Base-by-base conservation (phyloP, 2,888 invertebrate genomes). In the Chesias legatella region DNA sequence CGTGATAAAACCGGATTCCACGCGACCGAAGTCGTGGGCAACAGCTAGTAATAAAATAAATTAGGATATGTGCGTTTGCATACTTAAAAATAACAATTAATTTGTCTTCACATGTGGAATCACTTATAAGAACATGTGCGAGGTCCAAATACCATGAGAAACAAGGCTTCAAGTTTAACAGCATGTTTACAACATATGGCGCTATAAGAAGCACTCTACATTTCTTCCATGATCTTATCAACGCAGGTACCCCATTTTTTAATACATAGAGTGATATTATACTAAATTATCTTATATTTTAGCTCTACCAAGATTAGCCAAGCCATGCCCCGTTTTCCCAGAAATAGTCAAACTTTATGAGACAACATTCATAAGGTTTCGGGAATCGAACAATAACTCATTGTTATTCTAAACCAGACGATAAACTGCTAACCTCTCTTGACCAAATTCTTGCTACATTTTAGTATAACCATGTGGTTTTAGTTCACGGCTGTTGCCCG, bases 151-250 rank as follows among this genome's bases (percentile, higher is more conserved):
- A 38, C 43, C 48, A 8, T 43, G 43, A 45, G 53, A 69, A 67
- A 69, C 67, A 50, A 43, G 26, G 24, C 34, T 43, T 41, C 53
- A 56, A 62, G 48, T 55, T 56, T 58, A 58, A 49, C 42, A 44
- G 65, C 61, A 63, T 58, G 56, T 62, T 41, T 54, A 47, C 65
- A 51, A 66, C 79, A 80, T 72, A 67, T 80, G 80, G 75, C 51
- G 55, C 44, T 53, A 56, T 66, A 69, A 60, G 70, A 78, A 72
- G 53, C 52, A 48, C 31, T 56, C 56, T 64, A 57, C 66, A 59
- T 63, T 68, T 61, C 75, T 75, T 71, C 68, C 71, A 71, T 65
- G 65, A 63, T 58, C 45, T 41, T 48, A 54, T 52, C 52, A 22
- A 34, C 8, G 43, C 48, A 46, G 45, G 45, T 51, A 44, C 46